phyloP scores from a whole-genome alignment of 2,797 vertebrate species.

The Lepilemur ruficaudatus region DNA sequence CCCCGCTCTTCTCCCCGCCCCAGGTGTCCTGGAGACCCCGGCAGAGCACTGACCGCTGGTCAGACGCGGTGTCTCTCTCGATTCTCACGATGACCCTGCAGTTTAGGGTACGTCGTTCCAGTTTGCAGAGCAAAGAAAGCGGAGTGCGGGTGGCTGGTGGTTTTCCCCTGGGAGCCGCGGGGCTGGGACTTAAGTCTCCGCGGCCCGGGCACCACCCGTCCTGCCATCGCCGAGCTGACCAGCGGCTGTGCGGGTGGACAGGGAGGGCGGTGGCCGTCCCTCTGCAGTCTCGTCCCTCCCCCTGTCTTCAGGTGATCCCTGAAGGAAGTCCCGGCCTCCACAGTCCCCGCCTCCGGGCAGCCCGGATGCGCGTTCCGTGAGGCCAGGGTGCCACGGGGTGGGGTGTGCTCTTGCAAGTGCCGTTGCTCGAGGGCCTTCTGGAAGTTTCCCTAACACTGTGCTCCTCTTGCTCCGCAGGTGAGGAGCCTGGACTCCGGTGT shows the following conservation, averaged over 20 bases:
- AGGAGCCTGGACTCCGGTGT: neutral
- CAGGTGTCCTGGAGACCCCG: fast-evolving
- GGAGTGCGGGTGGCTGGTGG: no score
- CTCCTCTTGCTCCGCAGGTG: slow-evolving; percentile 5
- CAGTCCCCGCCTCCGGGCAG: neutral
- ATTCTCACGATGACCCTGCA: neutral
- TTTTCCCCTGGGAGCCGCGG: neutral
- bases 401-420: no score
- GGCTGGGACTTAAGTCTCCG: neutral
- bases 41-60: fast-evolving
- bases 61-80: neutral
- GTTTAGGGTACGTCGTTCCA: no score
- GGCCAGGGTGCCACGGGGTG: neutral
- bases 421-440: no score
- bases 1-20: fast-evolving
- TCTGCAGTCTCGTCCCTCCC: neutral
- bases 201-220: no score
- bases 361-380: no score
- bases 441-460: neutral
- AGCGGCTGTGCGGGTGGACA: fast-evolving
- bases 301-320: neutral
- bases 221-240: neutral
- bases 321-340: neutral
- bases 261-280: no score
- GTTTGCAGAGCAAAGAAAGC: neutral